Evolutionary conservation across 2,797 vertebrate genomes (phyloP), one percentile per base, ranked within the genome.

Genomic region (Pipistrellus pygmaeus): DNA sequence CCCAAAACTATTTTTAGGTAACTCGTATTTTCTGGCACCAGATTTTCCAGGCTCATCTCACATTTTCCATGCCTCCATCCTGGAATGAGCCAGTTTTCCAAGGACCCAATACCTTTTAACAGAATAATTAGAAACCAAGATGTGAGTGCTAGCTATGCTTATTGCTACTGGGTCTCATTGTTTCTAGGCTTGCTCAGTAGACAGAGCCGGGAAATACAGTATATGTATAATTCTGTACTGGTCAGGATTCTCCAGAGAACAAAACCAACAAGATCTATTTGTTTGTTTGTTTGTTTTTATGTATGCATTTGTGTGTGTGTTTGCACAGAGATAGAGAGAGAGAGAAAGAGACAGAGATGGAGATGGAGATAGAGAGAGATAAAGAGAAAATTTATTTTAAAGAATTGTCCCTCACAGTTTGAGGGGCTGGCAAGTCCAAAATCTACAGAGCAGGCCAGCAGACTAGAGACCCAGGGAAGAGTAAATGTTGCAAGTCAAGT

Each of bases 111-210:
- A 91, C 46, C 64, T 77, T 51, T 69, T 55, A 69, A 7, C 23
- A 66, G 64, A 92, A 81, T 60, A 83, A 85, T 85, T 85, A 85
- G 68, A 89, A 96, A 85, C 66, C 75, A 88, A 81, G 27, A 68
- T 88, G 7, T 90, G 46, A 72, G 23, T 60, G 10, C 46, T 25
- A 77, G 14, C 3, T 73, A 18, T 87, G 25, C 18, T 71, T 66
- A 41, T 85, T 64, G 12, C 7, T 83, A 10, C 38, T 25, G 30
- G 12, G 44, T 72, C 18, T 82, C 51, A 21, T 53, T 51, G 6
- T 53, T 88, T 87, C 6, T 53, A 73, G 48, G 38, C 20, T 7
- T 11, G 3, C 9, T 88, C 38, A 30, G 51, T 25, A 68, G 35
- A 62, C 32, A 78, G 55, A 75, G n/a, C 27, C 46, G 30, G 60